Evolutionary conservation across 2,888 invertebrate species (phyloP), one percentile per base, ranked within the genome.

Genomic region (Phytoseiulus persimilis): DNA sequence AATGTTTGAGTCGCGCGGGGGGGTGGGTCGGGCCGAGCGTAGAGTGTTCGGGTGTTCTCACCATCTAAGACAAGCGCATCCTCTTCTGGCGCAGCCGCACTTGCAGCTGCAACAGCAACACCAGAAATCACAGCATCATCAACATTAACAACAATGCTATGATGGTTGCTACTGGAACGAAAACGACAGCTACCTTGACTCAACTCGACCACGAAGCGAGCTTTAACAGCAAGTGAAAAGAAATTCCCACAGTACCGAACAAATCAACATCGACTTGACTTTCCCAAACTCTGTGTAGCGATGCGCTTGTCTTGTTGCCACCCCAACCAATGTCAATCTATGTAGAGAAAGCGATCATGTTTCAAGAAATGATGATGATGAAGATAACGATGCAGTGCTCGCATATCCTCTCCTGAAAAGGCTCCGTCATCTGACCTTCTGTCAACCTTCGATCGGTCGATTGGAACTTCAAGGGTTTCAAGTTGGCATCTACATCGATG

Each of bases 1-100:
- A 65, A 65, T 14, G 23, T 23, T 65, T 65, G 39, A 39, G 39
- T 65, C 65, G 65, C 65, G 65, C 14, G 14, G 65, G 65, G 65
- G 28, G 65, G 65, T 65, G 65, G 65, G 65, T 65, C 65, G 28
- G 65, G 65, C 28, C 65, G 65, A 28, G 18, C 65, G 65, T 23
- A 23, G 65, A 14, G 65, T 65, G 65, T 65, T 28, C 65, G 65
- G 65, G 65, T 65, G 65, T 65, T 28, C 65, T 65, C 65, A 65
- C 65, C 65, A 65, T 65, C 65, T 65, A 65, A 65, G 65, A 65
- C 65, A 65, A 65, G 65, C 65, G 65, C 65, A 65, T 65, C 65
- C 65, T 65, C 65, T 2, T 65, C 28, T 28, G 28, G 14, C 18
- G 65, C 65, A 65, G 65, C 65, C 65, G 65, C 65, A 65, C 65